These are phyloP conservation scores for Uria aalge DNA, from an alignment of 2,113 vertebrate species.

Conservation along the genomic window DNA sequence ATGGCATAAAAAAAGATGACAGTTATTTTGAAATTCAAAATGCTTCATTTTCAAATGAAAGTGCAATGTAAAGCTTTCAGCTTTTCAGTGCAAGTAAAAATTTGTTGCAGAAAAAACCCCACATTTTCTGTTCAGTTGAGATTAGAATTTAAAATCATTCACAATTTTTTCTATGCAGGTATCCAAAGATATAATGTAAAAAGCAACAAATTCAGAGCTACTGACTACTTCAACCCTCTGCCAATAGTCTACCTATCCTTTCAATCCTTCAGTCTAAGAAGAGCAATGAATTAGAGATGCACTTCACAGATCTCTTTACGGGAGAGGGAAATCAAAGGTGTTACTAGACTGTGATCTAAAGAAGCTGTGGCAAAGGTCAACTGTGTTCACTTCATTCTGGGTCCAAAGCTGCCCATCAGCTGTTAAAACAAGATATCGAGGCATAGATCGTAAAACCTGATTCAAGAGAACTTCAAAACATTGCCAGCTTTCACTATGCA, in stretches of 20 bases:
- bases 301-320: not conserved
- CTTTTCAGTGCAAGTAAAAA: not conserved
- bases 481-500: not conserved
- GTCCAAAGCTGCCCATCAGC: not conserved
- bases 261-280: not conserved
- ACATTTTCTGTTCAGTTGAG: not conserved
- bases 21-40: not conserved
- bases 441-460: not conserved
- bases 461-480: not conserved
- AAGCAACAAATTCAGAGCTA: not conserved
- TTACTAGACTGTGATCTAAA: not conserved
- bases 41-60: not conserved
- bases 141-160: not conserved
- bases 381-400: not conserved
- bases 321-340: not conserved
- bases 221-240: not conserved
- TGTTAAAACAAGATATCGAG: not conserved
- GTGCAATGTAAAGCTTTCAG: not conserved
- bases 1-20: not conserved
- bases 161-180: not conserved
- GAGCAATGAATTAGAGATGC: not conserved
- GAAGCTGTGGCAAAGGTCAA: not conserved
- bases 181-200: not conserved
- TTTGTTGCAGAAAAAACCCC: not conserved
- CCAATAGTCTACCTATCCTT: not conserved